Evolutionary conservation across 2,888 invertebrate species (phyloP).

Genomic region (Nineta flava): DNA sequence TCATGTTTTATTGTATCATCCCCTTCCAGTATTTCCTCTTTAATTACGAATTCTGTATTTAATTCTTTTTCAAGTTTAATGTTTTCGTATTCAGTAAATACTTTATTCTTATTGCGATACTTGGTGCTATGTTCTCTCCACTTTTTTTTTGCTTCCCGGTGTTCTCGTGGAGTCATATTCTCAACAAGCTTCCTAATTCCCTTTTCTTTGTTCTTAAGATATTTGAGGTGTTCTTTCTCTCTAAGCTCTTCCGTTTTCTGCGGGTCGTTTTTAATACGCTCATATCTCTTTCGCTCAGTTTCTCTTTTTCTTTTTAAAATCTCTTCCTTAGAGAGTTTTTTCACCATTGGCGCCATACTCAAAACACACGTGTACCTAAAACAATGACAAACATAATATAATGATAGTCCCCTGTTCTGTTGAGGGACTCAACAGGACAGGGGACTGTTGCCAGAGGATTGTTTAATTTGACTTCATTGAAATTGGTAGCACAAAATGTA

Average conservation of each 20-base stretch:
- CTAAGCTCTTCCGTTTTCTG: conserved; percentile 7
- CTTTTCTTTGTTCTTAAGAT: conserved; percentile 10
- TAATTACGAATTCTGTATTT: no score
- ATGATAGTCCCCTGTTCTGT: neutral
- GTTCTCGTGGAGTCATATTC: conserved; percentile 8
- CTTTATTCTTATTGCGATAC: conserved; percentile 1
- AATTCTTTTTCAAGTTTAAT: no score
- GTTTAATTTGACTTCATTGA: no score
- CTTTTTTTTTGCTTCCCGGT: conserved; percentile 5
- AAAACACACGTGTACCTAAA: neutral
- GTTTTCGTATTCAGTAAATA: no score
- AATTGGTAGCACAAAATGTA: no score
- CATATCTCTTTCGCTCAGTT: conserved; percentile 8
- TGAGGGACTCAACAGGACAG: no score
- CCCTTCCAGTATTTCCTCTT: no score
- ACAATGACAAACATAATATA: neutral
- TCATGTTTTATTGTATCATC: no score
- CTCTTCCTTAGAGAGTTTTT: conserved; percentile 6
- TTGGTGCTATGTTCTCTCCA: conserved; percentile 7
- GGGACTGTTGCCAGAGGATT: no score
- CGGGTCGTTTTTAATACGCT: conserved; percentile 8
- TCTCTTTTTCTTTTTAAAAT: conserved; percentile 8
- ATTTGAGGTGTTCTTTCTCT: conserved; percentile 5
- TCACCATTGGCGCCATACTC: conserved; percentile 2
- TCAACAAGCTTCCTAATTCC: conserved; percentile 8